Conservation (phyloP, 2,113 vertebrate species). For the Paedocypris sp. region DNA sequence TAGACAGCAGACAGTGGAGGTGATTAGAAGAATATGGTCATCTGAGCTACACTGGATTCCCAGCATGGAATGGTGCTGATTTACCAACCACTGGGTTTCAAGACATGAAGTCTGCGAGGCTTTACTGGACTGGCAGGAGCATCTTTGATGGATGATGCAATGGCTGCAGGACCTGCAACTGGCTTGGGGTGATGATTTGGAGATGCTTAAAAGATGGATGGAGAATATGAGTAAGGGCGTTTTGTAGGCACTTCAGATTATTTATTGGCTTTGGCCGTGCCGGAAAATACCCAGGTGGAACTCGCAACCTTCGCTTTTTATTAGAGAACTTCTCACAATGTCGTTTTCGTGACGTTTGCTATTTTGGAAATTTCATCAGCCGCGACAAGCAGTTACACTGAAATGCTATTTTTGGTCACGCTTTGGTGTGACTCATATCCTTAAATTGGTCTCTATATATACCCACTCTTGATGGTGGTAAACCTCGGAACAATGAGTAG, state of each 20-base stretch:
- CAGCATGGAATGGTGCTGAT: conserved; percentile 18
- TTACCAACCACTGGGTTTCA: neutral
- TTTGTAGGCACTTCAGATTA: neutral
- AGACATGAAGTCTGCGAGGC: neutral
- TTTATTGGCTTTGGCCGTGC: too few species aligned
- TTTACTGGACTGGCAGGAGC: neutral
- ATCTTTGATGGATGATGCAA: conserved; percentile 39
- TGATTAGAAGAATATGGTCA: neutral
- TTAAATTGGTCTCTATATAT: neutral
- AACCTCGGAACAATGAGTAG: conserved; percentile 13
- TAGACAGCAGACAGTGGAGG: conserved; percentile 22
- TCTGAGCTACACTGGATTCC: neutral
- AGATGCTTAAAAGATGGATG: conserved; percentile 4
- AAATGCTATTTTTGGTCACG: neutral
- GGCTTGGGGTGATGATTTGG: conserved; percentile 11
- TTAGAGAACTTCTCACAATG: too few species aligned
- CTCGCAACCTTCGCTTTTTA: too few species aligned
- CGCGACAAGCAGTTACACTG: neutral
- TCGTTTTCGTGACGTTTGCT: too few species aligned
- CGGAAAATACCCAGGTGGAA: too few species aligned
- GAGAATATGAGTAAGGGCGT: neutral
- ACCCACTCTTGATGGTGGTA: neutral
- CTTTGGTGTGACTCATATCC: neutral
- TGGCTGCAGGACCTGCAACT: neutral
- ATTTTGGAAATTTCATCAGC: neutral